Evolutionary conservation across 2,113 vertebrate species (phyloP).

Genomic region (Mesocricetus auratus): DNA sequence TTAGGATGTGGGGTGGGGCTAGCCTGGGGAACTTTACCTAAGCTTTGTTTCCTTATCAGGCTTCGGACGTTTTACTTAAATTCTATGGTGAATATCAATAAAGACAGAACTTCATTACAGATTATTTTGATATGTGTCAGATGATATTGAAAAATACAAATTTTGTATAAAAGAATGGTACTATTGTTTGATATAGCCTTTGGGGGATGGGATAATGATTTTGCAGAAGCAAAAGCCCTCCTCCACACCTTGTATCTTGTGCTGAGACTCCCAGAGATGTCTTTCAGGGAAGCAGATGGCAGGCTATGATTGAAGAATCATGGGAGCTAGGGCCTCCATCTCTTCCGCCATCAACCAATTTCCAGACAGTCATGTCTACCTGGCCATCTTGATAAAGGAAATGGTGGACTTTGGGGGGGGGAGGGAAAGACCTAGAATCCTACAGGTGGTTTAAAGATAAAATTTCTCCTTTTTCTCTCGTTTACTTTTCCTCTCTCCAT

Average conservation of each 20-base stretch:
- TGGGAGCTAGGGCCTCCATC: neutral
- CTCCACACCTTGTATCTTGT: neutral
- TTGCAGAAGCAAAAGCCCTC: constrained; percentile 51
- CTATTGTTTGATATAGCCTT: constrained; percentile 7
- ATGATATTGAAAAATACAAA: constrained; percentile 63
- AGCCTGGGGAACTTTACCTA: constrained; percentile 29
- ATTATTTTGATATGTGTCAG: constrained; percentile 62
- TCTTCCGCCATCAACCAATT: neutral
- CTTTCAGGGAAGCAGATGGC: constrained; percentile 43
- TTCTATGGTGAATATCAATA: constrained; percentile 31
- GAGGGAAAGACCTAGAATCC: constrained; percentile 36
- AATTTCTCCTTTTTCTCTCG: neutral
- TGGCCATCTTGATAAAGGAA: constrained; percentile 50
- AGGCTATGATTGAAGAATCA: constrained; percentile 42
- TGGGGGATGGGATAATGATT: neutral
- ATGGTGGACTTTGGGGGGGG: constrained; percentile 53
- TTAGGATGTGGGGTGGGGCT: constrained; percentile 18
- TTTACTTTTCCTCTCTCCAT: constrained; percentile 32
- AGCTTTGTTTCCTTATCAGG: constrained; percentile 43
- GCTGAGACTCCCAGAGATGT: constrained; percentile 37
- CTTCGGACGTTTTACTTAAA: constrained; percentile 48
- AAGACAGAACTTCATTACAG: constrained; percentile 27
- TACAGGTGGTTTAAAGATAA: constrained; percentile 70
- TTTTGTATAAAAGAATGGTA: constrained; percentile 28
- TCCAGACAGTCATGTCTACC: constrained; percentile 5